These are phyloP conservation scores for Catocala nupta DNA, from an alignment of 2,888 invertebrate genomes.

Conservation along the genomic window DNA sequence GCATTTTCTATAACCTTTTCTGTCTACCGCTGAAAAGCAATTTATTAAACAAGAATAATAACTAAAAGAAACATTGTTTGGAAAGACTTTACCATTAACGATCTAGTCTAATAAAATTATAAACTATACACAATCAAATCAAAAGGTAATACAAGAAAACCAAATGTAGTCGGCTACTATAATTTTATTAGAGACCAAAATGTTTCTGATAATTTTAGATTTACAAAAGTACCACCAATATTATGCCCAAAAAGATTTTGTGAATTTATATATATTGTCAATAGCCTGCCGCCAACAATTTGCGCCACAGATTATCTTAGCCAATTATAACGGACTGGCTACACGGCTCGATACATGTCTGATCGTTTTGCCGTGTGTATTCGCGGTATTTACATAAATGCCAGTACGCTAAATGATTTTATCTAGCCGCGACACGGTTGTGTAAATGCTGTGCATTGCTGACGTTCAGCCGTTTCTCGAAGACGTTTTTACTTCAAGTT, in stretches of 20 bases:
- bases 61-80: too few relatives aligned
- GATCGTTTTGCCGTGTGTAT: slow-evolving; percentile 35
- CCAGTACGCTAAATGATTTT: slow-evolving; percentile 49
- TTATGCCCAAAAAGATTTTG: too few relatives aligned
- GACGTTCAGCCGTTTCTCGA: slow-evolving; percentile 28
- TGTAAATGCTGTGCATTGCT: slow-evolving; percentile 43
- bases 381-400: slow-evolving; percentile 48
- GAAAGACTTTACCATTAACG: too few relatives aligned
- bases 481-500: slow-evolving; percentile 41
- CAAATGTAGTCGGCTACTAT: too few relatives aligned
- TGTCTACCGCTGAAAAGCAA: too few relatives aligned
- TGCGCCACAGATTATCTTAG: slow-evolving; percentile 31
- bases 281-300: slow-evolving; percentile 29
- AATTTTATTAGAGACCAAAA: too few relatives aligned
- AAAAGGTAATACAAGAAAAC: too few relatives aligned
- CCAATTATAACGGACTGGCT: slow-evolving; percentile 37
- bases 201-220: too few relatives aligned
- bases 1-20: not conserved
- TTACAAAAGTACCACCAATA: too few relatives aligned
- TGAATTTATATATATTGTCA: slow-evolving; percentile 1
- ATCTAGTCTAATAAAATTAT: too few relatives aligned
- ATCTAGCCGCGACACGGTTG: slow-evolving; percentile 44
- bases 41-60: too few relatives aligned
- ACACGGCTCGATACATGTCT: slow-evolving; percentile 31
- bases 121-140: too few relatives aligned